Evolutionary conservation across 2,113 vertebrate species (phyloP).

Genomic region (Nesoenas mayeri): DNA sequence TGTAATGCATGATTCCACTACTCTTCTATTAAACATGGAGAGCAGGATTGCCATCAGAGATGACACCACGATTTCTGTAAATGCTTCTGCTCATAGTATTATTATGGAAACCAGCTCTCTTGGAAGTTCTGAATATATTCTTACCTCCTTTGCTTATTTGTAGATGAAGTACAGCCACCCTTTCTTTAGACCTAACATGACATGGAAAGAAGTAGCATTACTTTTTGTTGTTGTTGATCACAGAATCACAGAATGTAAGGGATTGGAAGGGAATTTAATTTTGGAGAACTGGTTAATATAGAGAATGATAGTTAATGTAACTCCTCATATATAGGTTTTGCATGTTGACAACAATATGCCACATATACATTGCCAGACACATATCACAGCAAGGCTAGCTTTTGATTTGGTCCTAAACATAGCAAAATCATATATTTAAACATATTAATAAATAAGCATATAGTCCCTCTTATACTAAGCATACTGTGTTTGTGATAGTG

Average conservation of each 20-base stretch:
- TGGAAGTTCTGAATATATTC: background rate
- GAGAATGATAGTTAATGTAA: background rate
- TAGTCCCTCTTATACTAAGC: background rate
- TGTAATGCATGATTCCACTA: background rate
- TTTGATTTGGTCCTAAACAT: slow-evolving; percentile 13
- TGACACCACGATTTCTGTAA: background rate
- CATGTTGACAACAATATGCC: background rate
- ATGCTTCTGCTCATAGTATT: background rate
- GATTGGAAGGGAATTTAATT: background rate
- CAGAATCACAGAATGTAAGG: no score
- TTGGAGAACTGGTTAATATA: background rate
- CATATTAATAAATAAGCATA: background rate
- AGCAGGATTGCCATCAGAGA: background rate
- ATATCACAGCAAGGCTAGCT: background rate
- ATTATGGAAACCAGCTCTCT: background rate
- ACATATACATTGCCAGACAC: background rate
- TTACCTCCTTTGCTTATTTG: background rate
- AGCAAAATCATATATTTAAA: background rate
- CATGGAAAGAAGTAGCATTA: slow-evolving; percentile 8
- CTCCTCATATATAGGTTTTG: background rate
- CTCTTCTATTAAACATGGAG: background rate
- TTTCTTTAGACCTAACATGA: slow-evolving; percentile 40
- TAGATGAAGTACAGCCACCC: background rate
- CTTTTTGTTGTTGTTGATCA: background rate
- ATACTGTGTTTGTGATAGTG: background rate